Evolutionary conservation across 2,797 vertebrate genomes (phyloP), one percentile per base, ranked within the genome.

Genomic region (Hylomyscus alleni): DNA sequence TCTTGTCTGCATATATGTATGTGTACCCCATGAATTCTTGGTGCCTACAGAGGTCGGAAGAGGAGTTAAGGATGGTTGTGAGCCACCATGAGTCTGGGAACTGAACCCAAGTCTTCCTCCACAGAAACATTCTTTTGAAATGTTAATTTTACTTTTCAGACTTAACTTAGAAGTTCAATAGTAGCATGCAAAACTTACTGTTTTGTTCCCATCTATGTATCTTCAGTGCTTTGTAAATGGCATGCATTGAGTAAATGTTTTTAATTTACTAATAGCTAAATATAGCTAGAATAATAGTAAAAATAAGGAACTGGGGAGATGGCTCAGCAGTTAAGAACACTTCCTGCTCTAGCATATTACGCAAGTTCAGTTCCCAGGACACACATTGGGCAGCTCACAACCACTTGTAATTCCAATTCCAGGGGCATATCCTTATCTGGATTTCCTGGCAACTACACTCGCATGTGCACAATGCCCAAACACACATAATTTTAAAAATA

Each of bases 81-180:
- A 78, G 47, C 22, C 31, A 20, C 76, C 31, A 47, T 76, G 44
- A 26, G 44, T 47, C 44, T 47, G 75, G 13, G 44, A 76, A 29
- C 26, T 22, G 5, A 37, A 76, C 37, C 44, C 75, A 76, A 44
- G 75, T 31, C 75, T 3, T 76, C 26, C 14, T 14, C 26, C 44
- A 31, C 26, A 50, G 44, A 26, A 76, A 47, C 40, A 76, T 52
- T 24, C 50, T 34, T 52, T 95, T 80, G 17, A 82, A 85, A 65
- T n/a, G 31, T 34, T 52, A 88, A 80, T 80, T 93, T 95, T 60
- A 40, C 13, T 77, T 90, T 90, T 26, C 73, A 65, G 52, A 31
- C 50, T 19, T 60, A 75, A 4, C 56, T 29, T 58, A 62, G 40
- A 89, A 62, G 24, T 29, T 72, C 47, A n/a, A 86, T 29, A 94